A percentile compares a stretch with the other conserved stretches of the same genome.
Conservation (phyloP, 2,888 invertebrate genomes). For the Sclerodermus sp. region DNA sequence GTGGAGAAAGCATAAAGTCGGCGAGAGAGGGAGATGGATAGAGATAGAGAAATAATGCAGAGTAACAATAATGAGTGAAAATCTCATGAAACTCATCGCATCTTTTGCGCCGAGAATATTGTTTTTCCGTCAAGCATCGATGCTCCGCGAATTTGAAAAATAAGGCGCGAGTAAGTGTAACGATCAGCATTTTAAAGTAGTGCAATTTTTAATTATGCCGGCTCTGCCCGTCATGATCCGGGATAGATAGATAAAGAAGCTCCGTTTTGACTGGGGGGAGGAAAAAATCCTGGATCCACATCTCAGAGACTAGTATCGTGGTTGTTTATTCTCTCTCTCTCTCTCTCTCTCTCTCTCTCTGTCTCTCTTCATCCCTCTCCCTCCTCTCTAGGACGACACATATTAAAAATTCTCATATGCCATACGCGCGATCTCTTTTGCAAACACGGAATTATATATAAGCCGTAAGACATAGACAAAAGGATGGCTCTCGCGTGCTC, state of each 20-base stretch:
- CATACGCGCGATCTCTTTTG: slow-evolving; percentile 58
- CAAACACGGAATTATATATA: slow-evolving; percentile 68
- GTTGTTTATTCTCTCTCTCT: no score
- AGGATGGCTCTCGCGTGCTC: slow-evolving; percentile 18
- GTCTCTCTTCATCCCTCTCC: slow-evolving; percentile 15
- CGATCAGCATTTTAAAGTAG: slow-evolving; percentile 50
- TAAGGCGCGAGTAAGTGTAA: neutral
- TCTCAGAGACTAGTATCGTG: no score
- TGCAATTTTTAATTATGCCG: slow-evolving; percentile 55
- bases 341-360: no score
- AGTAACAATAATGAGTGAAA: no score
- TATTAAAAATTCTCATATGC: slow-evolving; percentile 51
- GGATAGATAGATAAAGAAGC: slow-evolving; percentile 16
- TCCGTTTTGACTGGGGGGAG: slow-evolving; percentile 38
- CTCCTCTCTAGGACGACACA: slow-evolving; percentile 25
- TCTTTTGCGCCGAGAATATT: no score
- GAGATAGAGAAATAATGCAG: neutral
- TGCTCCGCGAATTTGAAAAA: no score
- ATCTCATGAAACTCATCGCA: no score
- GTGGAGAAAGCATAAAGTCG: no score
- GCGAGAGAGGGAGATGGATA: neutral
- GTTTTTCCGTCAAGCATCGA: no score
- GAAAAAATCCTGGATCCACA: slow-evolving; percentile 46
- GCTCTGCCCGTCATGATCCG: slow-evolving; percentile 33
- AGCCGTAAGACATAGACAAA: slow-evolving; percentile 63